A percentile compares a stretch with the other conserved stretches of the same genome.
Conservation (phyloP, 2,113 vertebrate genomes). For the Leptodactylus fuscus region DNA sequence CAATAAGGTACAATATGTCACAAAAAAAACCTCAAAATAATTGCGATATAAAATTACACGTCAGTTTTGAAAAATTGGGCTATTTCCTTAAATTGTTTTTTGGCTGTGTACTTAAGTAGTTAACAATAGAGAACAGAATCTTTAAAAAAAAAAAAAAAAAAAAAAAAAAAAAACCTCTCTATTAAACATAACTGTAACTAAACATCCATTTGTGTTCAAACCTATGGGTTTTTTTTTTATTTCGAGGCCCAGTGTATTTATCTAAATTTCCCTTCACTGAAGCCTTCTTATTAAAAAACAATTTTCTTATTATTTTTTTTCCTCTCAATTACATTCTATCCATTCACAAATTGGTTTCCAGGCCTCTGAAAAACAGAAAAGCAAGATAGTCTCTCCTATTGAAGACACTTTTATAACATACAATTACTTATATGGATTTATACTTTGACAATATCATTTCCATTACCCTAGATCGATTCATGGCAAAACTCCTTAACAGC, state of each 20-base stretch:
- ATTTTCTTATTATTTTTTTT: conserved; percentile 48
- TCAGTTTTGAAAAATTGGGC: too few species aligned
- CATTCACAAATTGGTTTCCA: conserved; percentile 47
- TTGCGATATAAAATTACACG: too few species aligned
- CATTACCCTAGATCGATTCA: conserved; percentile 75
- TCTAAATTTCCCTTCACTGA: conserved; percentile 35
- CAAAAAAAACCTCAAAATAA: too few species aligned
- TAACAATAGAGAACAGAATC: too few species aligned
- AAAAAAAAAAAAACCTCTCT: not conserved
- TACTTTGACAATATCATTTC: conserved; percentile 76
- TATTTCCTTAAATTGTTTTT: too few species aligned
- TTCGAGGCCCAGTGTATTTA: conserved; percentile 11
- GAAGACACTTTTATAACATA: conserved; percentile 68
- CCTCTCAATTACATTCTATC: conserved; percentile 45
- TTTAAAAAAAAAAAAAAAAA: too few species aligned
- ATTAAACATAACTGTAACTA: not conserved
- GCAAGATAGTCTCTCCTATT: conserved; percentile 64
- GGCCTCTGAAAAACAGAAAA: conserved; percentile 40
- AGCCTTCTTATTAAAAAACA: conserved; percentile 46
- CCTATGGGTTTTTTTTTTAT: not conserved
- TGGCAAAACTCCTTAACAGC: conserved; percentile 63
- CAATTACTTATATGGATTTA: conserved; percentile 80
- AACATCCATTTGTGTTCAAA: not conserved
- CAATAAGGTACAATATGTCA: too few species aligned
- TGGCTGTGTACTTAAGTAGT: too few species aligned